Conservation (phyloP, 2,888 invertebrate genomes). For the Malachius bipustulatus region DNA sequence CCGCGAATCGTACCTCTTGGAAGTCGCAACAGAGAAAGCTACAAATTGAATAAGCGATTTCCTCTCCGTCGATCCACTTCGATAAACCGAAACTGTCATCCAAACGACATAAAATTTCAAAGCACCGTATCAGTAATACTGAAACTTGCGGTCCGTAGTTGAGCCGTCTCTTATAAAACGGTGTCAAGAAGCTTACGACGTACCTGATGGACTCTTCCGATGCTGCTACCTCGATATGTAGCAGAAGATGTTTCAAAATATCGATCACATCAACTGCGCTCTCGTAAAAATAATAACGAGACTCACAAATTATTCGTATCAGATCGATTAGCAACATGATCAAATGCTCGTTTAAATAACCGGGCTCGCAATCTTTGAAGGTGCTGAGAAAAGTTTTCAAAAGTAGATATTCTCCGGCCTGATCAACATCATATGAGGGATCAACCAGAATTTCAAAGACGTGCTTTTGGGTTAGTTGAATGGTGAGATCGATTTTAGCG, state of each 20-base stretch:
- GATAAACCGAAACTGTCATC: slow-evolving; percentile 25
- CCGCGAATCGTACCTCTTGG: slow-evolving; percentile 35
- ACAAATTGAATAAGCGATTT: slow-evolving; percentile 23
- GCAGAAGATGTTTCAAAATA: slow-evolving; percentile 11
- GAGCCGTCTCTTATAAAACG: slow-evolving; percentile 24
- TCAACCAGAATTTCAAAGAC: slow-evolving; percentile 21
- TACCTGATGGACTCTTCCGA: slow-evolving; percentile 4
- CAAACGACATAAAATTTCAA: slow-evolving; percentile 26
- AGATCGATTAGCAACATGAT: slow-evolving; percentile 27
- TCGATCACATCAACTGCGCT: slow-evolving; percentile 29
- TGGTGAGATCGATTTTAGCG: slow-evolving; percentile 17
- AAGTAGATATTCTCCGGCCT: slow-evolving; percentile 23
- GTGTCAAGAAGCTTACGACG: slow-evolving; percentile 17
- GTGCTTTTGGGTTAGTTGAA: slow-evolving; percentile 21
- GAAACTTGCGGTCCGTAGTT: slow-evolving; percentile 34
- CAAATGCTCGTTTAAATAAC: slow-evolving; percentile 21
- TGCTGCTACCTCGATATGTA: not conserved
- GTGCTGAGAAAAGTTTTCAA: slow-evolving; percentile 30
- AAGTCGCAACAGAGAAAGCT: slow-evolving; percentile 33
- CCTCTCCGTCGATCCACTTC: slow-evolving; percentile 21
- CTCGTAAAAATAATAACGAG: slow-evolving; percentile 28
- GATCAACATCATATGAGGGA: slow-evolving; percentile 22
- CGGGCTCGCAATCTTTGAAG: slow-evolving; percentile 23
- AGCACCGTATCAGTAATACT: slow-evolving; percentile 33
- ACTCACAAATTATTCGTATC: slow-evolving; percentile 27